Percentiles rank a stretch among this genome's conserved stretches.
These are phyloP conservation scores for Tetanocera ferruginea DNA, from an alignment of 2,888 invertebrate species.

Conservation along the genomic window DNA sequence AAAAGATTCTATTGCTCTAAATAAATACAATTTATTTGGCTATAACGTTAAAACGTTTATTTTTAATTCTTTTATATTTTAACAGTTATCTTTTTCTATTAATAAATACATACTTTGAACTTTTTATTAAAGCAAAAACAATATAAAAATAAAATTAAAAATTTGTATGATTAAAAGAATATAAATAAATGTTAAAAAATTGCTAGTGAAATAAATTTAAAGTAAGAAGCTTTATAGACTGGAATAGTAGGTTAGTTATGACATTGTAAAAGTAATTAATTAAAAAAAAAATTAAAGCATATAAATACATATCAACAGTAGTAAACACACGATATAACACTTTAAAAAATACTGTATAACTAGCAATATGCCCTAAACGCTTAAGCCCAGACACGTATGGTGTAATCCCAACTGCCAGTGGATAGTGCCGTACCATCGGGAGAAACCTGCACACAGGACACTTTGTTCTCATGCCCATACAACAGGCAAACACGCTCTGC, in stretches of 20 bases:
- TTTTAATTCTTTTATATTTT: too few relatives aligned
- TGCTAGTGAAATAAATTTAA: too few relatives aligned
- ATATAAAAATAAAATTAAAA: too few relatives aligned
- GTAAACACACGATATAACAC: not conserved
- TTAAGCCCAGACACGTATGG: constrained; percentile 79
- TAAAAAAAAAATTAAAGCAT: not conserved
- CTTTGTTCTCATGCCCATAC: constrained; percentile 97
- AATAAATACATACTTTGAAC: too few relatives aligned
- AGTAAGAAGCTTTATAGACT: too few relatives aligned
- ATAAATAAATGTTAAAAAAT: not conserved
- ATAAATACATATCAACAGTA: not conserved
- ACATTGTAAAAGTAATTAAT: not conserved
- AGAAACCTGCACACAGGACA: constrained; percentile 91
- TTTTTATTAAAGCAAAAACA: too few relatives aligned
- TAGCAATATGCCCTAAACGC: not conserved
- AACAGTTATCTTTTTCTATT: too few relatives aligned
- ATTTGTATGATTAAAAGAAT: not conserved
- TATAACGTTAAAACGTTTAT: too few relatives aligned
- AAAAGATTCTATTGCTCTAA: too few relatives aligned
- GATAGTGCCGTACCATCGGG: constrained; percentile 98
- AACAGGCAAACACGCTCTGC: constrained; percentile 89
- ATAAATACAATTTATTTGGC: too few relatives aligned
- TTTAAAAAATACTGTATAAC: too few relatives aligned
- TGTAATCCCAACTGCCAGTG: constrained; percentile 97
- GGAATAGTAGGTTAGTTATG: not conserved